Base-by-base conservation (phyloP, 2,113 vertebrate genomes). In the Ascaphus truei region DNA sequence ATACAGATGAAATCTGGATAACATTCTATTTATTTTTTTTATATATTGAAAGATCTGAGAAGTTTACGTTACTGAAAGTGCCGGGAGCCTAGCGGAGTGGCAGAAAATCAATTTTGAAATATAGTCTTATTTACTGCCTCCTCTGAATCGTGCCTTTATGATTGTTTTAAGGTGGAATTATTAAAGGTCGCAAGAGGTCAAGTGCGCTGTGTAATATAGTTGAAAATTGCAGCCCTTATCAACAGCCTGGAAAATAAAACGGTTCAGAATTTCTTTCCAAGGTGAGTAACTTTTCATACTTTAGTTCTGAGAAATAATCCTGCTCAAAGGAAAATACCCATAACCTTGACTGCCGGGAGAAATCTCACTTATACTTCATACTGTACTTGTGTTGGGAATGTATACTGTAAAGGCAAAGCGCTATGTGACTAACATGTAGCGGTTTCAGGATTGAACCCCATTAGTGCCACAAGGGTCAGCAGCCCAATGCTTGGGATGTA, bases 81-180 rank as follows among this genome's bases (percentile, higher is more conserved):
- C 16, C 7, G 50, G 0, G 8, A 30, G 47, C 30, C 48, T 61
- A 26, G 26, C 29, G 31, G 29, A 68, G 51, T 73, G 81, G 62
- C 82, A 83, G 75, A 25, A 79, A 80, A 81, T 79, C 81, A 23
- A 60, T 76, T 73, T 60, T 73, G 77, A 79, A 71, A 63, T 72
- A 72, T 1, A 72, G 58, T 62, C 45, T 25, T 72, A 64, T 58
- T 43, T 13, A 12, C 71, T 50, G 16, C 61, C 30, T 65, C 33
- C 59, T 48, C 71, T 69, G 73, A 77, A 75, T 29, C 61, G 48
- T 65, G 73, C 59, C 72, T 76, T 66, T 63, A 77, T 72, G 63
- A 61, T 68, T 74, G 73, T 69, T 80, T 74, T 67, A 75, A 76
- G 78, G 74, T 63, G 75, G 53, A 75, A 80, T 83, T 79, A 80